Percentiles rank a stretch among this genome's conserved stretches.
Evolutionary conservation across 2,113 vertebrate species (phyloP).

Genomic region (Agapornis roseicollis): DNA sequence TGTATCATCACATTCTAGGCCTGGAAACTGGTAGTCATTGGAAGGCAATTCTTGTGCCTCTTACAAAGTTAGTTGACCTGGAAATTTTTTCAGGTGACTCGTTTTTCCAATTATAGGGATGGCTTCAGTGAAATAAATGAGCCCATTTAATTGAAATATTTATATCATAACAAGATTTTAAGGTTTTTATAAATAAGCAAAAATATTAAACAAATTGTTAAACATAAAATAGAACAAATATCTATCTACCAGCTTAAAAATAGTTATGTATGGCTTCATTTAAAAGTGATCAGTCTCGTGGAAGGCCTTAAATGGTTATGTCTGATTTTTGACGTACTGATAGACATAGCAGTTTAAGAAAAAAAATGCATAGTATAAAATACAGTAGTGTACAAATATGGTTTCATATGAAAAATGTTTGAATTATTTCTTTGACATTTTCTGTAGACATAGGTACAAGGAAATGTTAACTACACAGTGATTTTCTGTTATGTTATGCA

Average conservation of each 20-base stretch:
- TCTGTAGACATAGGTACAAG: neutral
- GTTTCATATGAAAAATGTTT: neutral
- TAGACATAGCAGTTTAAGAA: neutral
- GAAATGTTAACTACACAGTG: neutral
- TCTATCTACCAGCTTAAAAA: neutral
- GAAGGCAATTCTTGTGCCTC: neutral
- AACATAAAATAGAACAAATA: neutral
- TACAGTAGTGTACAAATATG: neutral
- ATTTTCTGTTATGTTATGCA: neutral
- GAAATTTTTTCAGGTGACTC: neutral
- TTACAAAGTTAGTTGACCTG: neutral
- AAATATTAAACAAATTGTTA: neutral
- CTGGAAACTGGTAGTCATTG: neutral
- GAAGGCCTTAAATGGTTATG: neutral
- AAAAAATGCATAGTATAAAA: neutral
- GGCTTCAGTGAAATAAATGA: neutral
- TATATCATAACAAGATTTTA: neutral
- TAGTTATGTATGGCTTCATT: neutral
- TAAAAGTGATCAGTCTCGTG: neutral
- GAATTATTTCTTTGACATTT: neutral
- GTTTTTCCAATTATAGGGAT: neutral
- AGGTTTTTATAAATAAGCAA: neutral
- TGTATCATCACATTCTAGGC: neutral
- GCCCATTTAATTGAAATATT: neutral
- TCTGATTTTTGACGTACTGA: neutral